These are phyloP conservation scores for Corbicula japonica DNA, from an alignment of 2,888 invertebrate genomes.

Conservation along the genomic window DNA sequence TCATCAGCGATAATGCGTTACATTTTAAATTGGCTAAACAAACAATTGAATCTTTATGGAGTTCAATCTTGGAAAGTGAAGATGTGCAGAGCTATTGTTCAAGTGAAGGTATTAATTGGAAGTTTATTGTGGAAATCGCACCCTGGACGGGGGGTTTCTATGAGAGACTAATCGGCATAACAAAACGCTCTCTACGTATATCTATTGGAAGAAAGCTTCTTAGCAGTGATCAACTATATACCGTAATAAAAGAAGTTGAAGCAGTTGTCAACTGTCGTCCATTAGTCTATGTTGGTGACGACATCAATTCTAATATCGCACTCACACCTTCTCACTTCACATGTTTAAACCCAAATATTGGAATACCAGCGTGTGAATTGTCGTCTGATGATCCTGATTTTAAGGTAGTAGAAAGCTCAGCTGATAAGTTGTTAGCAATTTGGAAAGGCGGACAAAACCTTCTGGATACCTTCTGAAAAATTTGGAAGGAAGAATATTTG, in stretches of 20 bases:
- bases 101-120: no score
- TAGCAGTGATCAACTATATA: background rate
- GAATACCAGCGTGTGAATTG: background rate
- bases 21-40: no score
- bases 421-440: background rate
- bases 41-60: no score
- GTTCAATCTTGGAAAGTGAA: no score
- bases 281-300: background rate
- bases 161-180: no score
- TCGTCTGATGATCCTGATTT: background rate
- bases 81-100: no score
- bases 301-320: no score
- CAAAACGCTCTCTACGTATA: background rate
- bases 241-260: constrained; percentile 10
- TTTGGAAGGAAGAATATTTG: background rate
- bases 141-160: no score
- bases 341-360: background rate
- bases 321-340: no score
- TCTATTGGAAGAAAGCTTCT: constrained; percentile 1
- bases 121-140: no score
- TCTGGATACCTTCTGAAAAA: background rate
- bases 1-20: no score
- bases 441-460: background rate
- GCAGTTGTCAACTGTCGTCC: background rate
- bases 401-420: background rate